Evolutionary conservation across 2,888 invertebrate species (phyloP), one percentile per base, ranked within the genome.

Genomic region (Beris chalybata): DNA sequence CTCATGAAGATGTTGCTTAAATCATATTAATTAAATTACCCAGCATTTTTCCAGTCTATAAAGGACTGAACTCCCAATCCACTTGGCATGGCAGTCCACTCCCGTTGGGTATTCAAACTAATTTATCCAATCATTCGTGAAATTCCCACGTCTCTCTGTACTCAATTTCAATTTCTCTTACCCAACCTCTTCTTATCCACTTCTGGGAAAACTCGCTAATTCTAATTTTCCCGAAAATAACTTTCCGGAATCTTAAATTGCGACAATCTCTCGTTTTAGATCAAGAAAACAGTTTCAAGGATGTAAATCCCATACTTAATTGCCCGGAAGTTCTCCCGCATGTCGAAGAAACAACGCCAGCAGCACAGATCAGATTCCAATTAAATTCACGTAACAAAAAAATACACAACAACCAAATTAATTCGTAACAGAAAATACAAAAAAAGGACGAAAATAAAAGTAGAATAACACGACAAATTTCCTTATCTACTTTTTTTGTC

Each of bases 341-440:
- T 38, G 22, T 45, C 30, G 29, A 45, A 58, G 29, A 45, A 58
- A 45, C 57, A 58, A 58, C 45, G 22, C 22, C 22, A 58, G 45
- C 44, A 58, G n/a, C 45, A 45, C 57, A 58, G 57, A 58, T 58
- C 57, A 58, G 57, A 58, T 58, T 58, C 57, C 57, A 58, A 58
- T 58, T 58, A 58, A 58, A 11, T 45, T 30, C 45, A 38, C 7
- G 15, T 12, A 31, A 15, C 32, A 13, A 38, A 43, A 56, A 43
- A 56, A 29, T 53, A 30, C 29, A 50, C 12, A 58, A 45, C 45
- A 58, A 29, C 57, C 22, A 58, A 58, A 58, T 58, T 58, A 58
- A 58, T 58, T 58, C 30, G 57, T 45, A 45, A 30, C 44, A 58
- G 7, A 22, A 56, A 56, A 44, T 13, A 1, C 22, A 22, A 22